Base-by-base conservation (phyloP, 2,113 vertebrate species). In the Pseudopipra pipra region DNA sequence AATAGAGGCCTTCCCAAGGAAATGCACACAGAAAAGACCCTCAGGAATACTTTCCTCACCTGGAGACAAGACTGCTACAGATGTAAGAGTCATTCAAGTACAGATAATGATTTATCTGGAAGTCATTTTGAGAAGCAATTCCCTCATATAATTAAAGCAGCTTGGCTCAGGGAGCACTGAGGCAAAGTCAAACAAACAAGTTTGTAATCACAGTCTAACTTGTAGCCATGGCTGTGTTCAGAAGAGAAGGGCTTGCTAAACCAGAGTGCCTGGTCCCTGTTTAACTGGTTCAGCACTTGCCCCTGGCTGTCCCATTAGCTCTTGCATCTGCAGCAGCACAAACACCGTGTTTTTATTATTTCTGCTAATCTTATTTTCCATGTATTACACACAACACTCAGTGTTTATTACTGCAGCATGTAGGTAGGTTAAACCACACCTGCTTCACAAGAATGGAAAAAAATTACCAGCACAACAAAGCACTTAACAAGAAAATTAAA, bases 251-350 rank as follows among this genome's bases (percentile, higher is more conserved):
- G 81, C 91, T 88, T 84, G 97, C 84, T 91, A 85, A 96, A 97
- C 88, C 92, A 82, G 87, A 75, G 86, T 6, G 51, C 84, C 86
- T 44, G 86, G 62, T 87, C 95, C 93, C 71, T 78, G 96, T 44
- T 49, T 8, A 90, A 95, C 96, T 91, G 88, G 94, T 97, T 97
- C 92, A 70, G 52, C 46, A 3, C 73, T 89, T 54, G 84, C 88
- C 94, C 79, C 68, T 86, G 87, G 95, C 72, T 72, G 20, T 39
- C 78, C 84, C 68, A 85, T 74, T 41, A 94, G 49, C 39, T 81
- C 68, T 63, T 83, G 12, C 75, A 77, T 89, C 85, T 86, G n/a
- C 91, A 89, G 81, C n/a, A 81, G 73, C 74, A 85, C 71, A 86
- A 90, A 75, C 89, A 71, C 28, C 1, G 1, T 39, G 31, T 63